Evolutionary conservation across 2,113 vertebrate genomes (phyloP), one percentile per base, ranked within the genome.

Genomic region (Eurypyga helias): DNA sequence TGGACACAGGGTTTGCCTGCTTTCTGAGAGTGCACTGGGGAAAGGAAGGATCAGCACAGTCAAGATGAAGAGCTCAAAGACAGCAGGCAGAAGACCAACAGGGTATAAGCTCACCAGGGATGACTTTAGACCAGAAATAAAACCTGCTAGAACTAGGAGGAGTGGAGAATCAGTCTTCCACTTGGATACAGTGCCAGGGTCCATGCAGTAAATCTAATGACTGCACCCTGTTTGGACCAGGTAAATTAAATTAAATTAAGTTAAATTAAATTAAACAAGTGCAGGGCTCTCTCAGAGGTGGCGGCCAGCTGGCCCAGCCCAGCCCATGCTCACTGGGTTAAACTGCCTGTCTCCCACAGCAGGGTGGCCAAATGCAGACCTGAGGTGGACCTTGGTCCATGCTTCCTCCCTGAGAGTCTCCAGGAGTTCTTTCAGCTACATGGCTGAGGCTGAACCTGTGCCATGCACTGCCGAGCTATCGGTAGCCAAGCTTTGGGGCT

Each of bases 41-140:
- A 89, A 17, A 5, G 2, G 62, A 60, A 49, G 19, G 28, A 67
- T n/a, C 15, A 60, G 45, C 25, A 46, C 0, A 0, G 8, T 26
- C 20, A 55, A 55, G 15, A 46, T 2, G 2, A 79, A n/a, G 80
- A 84, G 25, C 26, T 73, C 23, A 77, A 46, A 69, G n/a, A 43
- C 17, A 81, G 58, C 1, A 2, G 23, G 33, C 25, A 77, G 23
- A 77, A 80, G 17, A 51, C 7, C 17, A 41, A 34, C 5, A 80
- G 4, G 43, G 11, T 41, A 46, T 28, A 41, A 87, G 6, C 4
- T 73, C 18, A 8, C 11, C 52, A 73, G 29, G 8, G 33, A 24
- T 78, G 3, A 78, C 45, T 36, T 87, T 45, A 79, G 9, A 41
- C 13, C 7, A n/a, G 24, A 83, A 73, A 55, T 51, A 83, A 91